Evolutionary conservation across 37 sponge, comb jelly and placozoan genomes (phyloP), one percentile per base, ranked within the genome.

Genomic region (Aphrocallistes beatrix): DNA sequence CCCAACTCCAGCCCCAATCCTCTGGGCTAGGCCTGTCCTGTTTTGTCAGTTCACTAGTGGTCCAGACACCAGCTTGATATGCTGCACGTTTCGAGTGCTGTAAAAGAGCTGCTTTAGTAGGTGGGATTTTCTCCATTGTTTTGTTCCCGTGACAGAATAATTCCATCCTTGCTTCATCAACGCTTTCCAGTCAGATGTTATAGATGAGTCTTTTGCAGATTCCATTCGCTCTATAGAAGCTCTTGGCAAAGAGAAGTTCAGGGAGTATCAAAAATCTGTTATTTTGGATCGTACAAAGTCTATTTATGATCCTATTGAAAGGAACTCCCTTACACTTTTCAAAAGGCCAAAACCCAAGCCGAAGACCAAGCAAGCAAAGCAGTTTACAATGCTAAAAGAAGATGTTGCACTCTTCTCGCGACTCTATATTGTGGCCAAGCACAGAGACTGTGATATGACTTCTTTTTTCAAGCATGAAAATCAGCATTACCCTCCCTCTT

Each of bases 141-240:
- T 13, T 42, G 13, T 42, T 42, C 13, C 45, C 45, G 45, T 6
- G 45, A 13, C 45, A 42, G 45, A 42, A 42, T 13, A 42, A 42
- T 13, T 16, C 45, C 45, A 42, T 16, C 13, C 45, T 42, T 13
- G 45, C 45, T 13, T 42, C 45, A 42, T 42, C 13, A 16, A 42
- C 45, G 13, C 45, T 42, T 42, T 42, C 45, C 45, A 16, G 45
- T 42, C 10, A 42, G 13, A 86, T 86, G 48, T 17, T 82, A 37
- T 86, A 8, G 82, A 82, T 86, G 82, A 86, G 37, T 82, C 83
- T 48, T 82, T 81, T 45, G 83, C 38, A 0, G 32, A 37, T 38
- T n/a, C 81, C 19, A 6, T 75, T 39, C 82, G 32, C 36, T 75
- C 36, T 34, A 75, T 75, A 13, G 45, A 42, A 42, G 6, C 45